Evolutionary conservation across 2,113 vertebrate genomes (phyloP), one percentile per base, ranked within the genome.

Genomic region (Mesembrinibis cayennensis): DNA sequence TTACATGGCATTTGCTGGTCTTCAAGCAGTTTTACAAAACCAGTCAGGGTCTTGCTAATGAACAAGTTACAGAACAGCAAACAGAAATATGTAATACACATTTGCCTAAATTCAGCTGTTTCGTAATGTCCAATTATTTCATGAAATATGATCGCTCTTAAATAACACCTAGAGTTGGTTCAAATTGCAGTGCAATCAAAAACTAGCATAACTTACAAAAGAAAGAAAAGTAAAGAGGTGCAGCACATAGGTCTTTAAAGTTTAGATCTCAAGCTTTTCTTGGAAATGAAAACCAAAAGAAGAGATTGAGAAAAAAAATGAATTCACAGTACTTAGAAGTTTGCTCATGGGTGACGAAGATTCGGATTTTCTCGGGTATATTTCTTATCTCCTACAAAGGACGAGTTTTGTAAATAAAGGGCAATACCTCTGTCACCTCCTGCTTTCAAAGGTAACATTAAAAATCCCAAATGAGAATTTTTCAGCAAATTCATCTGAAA

Each of bases 381-480:
- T 65, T 80, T 79, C 9, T 44, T 69, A 45, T 36, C 11, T 59
- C 29, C 13, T 56, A 26, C 6, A 62, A 76, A 92, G 2, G 6
- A 52, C 66, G 4, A 23, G 1, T 22, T 56, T 52, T 67, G 9
- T 47, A 40, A 73, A 58, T 34, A 30, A 34, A 55, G 7, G 13
- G 2, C 2, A 9, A 63, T 1, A 6, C 4, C 32, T 69, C 5
- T 3, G 2, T 40, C 8, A 53, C 2, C 2, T 52, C 29, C 16
- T 52, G 6, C 9, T 89, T 87, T 38, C 21, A 89, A 84, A 80
- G 32, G 3, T n/a, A 81, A 30, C 11, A 27, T 20, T 44, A 61
- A 94, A 91, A 81, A 34, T 49, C 2, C 1, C 3, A 61, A 58
- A 83, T 40, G 3, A 81, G 82, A 40, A 5, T 0, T 12, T 2